Conservation (phyloP, 2,888 invertebrate genomes). For the Eristalis pertinax region DNA sequence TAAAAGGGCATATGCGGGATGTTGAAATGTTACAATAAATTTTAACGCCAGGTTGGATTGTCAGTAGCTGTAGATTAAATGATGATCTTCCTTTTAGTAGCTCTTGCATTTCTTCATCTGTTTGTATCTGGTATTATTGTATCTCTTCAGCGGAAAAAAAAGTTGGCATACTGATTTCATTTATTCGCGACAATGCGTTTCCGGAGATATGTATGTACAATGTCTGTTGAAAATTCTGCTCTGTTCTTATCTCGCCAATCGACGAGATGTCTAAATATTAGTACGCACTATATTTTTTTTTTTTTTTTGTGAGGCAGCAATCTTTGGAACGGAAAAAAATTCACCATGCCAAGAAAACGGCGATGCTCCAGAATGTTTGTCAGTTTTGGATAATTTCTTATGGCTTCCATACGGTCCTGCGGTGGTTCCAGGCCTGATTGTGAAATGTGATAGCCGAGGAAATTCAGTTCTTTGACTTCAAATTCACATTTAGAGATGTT, state of each 20-base stretch:
- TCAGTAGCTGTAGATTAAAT: neutral
- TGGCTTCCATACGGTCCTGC: slow-evolving; percentile 36
- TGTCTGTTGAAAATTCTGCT: slow-evolving; percentile 34
- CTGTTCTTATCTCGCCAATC: slow-evolving; percentile 48
- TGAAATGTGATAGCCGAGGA: slow-evolving; percentile 26
- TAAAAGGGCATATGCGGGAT: slow-evolving; percentile 1
- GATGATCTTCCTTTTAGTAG: slow-evolving; percentile 6
- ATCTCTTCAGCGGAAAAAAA: neutral
- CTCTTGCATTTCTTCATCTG: slow-evolving; percentile 17
- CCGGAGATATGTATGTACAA: slow-evolving; percentile 32
- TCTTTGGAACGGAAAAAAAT: too few relatives aligned
- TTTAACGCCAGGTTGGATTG: neutral
- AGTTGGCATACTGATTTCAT: slow-evolving; percentile 9
- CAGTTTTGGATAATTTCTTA: slow-evolving; percentile 29
- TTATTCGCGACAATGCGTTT: slow-evolving; percentile 71
- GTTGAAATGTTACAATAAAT: slow-evolving; percentile 17
- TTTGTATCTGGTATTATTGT: slow-evolving; percentile 18
- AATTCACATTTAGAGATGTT: slow-evolving; percentile 59
- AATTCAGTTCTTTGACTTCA: slow-evolving; percentile 25
- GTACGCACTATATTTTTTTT: too few relatives aligned
- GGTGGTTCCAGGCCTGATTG: neutral
- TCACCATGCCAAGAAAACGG: slow-evolving; percentile 60
- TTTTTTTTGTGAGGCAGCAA: too few relatives aligned
- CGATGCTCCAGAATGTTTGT: slow-evolving; percentile 35
- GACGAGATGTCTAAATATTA: too few relatives aligned